phyloP scores from a whole-genome alignment of 2,888 invertebrate genomes.

The Caenorhabditis sp. region DNA sequence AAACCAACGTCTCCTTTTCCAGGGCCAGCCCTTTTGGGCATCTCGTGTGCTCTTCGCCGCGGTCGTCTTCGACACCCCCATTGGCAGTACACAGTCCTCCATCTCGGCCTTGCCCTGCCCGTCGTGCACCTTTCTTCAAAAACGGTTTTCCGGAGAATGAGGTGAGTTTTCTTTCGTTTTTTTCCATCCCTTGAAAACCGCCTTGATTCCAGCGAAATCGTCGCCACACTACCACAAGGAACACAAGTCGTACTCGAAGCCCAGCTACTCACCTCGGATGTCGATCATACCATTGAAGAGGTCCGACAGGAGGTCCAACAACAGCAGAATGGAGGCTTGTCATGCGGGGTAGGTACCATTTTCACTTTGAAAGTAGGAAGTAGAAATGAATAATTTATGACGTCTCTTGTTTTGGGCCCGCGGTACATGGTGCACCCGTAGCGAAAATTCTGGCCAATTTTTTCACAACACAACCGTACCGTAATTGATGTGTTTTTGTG shows the following conservation, averaged over 20 bases:
- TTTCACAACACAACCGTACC: constrained; percentile 31
- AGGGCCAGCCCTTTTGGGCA: constrained; percentile 65
- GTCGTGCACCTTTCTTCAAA: constrained; percentile 13
- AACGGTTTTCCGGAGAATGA: constrained; percentile 48
- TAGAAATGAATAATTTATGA: not conserved
- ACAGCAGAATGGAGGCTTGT: constrained; percentile 54
- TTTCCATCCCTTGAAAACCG: not conserved
- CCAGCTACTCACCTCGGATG: constrained; percentile 81
- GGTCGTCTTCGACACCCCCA: constrained; percentile 44
- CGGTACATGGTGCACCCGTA: constrained; percentile 28
- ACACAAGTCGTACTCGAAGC: constrained; percentile 82
- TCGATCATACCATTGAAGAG: constrained; percentile 82
- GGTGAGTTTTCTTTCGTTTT: constrained; percentile 22
- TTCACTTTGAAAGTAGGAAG: not conserved
- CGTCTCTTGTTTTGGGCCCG: not conserved
- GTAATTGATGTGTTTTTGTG: constrained; percentile 21
- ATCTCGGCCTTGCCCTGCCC: constrained; percentile 10
- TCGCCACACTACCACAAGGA: constrained; percentile 78
- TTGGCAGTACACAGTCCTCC: constrained; percentile 20
- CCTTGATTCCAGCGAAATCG: constrained; percentile 62
- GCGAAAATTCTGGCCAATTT: not conserved
- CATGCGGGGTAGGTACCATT: constrained; percentile 50
- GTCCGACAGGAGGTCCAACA: constrained; percentile 74
- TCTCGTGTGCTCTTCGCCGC: constrained; percentile 50
- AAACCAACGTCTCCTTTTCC: no score